These are phyloP conservation scores for Ormyrus thymus DNA, from an alignment of 2,888 invertebrate species.

Conservation along the genomic window DNA sequence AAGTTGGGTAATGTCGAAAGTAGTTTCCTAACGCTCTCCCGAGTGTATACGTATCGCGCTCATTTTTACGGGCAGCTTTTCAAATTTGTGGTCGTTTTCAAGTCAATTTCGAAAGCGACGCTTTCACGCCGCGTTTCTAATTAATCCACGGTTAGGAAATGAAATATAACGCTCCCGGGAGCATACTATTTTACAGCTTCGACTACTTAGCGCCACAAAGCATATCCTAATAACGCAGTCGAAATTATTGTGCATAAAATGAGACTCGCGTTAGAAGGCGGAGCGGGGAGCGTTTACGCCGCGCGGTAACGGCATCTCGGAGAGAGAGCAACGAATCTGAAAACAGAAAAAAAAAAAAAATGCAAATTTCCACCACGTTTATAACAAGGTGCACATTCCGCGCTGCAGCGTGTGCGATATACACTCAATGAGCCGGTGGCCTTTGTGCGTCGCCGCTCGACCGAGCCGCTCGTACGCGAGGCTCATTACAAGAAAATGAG, in stretches of 20 bases:
- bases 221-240: not conserved
- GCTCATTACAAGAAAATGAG: conserved; percentile 46
- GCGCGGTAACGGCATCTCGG: conserved; percentile 6
- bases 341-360: not conserved
- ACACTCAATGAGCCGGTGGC: conserved; percentile 3
- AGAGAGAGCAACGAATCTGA: too few relatives aligned
- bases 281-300: too few relatives aligned
- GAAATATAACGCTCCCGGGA: too few relatives aligned
- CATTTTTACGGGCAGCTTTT: too few relatives aligned
- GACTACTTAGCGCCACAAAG: not conserved
- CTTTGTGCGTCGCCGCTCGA: conserved; percentile 41
- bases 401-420: not conserved
- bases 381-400: conserved; percentile 30
- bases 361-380: conserved; percentile 10
- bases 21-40: too few relatives aligned
- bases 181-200: too few relatives aligned
- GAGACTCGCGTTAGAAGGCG: not conserved
- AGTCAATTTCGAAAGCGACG: too few relatives aligned
- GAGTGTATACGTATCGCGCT: too few relatives aligned
- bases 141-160: too few relatives aligned
- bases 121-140: too few relatives aligned
- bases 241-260: conserved; percentile 21
- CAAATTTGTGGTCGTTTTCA: too few relatives aligned
- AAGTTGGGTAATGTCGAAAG: too few relatives aligned
- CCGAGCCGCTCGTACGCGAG: not conserved